Evolutionary conservation across 2,888 invertebrate genomes (phyloP).

Genomic region (Cataglyphis albicans): DNA sequence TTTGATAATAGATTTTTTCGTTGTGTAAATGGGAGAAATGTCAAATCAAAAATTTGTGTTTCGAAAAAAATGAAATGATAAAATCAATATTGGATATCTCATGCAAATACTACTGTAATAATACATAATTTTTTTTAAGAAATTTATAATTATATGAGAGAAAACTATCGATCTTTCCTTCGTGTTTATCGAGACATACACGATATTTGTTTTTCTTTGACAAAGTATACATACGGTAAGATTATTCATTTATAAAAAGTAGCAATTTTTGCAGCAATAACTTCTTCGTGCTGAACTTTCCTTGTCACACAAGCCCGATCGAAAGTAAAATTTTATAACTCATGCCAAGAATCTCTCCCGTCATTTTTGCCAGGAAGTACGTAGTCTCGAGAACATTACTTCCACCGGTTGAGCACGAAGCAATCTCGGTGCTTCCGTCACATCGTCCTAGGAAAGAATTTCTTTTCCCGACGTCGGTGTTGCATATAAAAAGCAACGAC

Average conservation of each 20-base stretch:
- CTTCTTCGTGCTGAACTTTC: not conserved
- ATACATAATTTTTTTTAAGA: not conserved
- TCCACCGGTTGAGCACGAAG: conserved; percentile 63
- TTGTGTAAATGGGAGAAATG: not conserved
- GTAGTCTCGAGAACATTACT: conserved; percentile 59
- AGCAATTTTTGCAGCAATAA: not conserved
- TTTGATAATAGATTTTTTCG: conserved; percentile 25
- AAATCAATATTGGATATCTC: not conserved
- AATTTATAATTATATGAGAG: not conserved
- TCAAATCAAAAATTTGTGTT: conserved; percentile 14
- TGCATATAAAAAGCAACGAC: conserved; percentile 40
- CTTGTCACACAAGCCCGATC: conserved; percentile 5
- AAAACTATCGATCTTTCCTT: not conserved
- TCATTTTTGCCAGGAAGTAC: conserved; percentile 48
- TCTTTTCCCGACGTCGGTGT: conserved; percentile 35
- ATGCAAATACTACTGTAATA: not conserved
- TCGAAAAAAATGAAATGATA: not conserved
- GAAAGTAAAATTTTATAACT: conserved; percentile 60
- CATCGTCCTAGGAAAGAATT: conserved; percentile 59
- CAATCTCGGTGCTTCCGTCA: conserved; percentile 72
- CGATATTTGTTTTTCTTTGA: not conserved
- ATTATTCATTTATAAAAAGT: not conserved
- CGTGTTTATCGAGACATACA: not conserved
- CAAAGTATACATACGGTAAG: not conserved
- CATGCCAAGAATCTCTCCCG: conserved; percentile 23